Conservation (phyloP, 2,113 vertebrate species). For the Capreolus pygargus region DNA sequence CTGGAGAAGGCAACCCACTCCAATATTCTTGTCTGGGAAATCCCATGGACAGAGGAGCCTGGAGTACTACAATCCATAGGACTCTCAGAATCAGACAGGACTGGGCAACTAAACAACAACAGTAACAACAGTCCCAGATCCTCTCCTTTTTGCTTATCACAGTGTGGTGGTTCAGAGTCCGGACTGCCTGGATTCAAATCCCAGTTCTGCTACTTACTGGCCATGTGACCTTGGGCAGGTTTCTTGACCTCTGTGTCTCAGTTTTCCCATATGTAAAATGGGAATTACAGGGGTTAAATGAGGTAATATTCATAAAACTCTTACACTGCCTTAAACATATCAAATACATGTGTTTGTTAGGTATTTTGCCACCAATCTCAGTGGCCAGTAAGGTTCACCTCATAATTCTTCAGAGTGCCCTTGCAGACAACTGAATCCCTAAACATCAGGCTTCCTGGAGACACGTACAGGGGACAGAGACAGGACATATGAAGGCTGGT, state of each 20-base stretch:
- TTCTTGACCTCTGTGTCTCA: not conserved
- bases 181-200: not conserved
- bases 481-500: not conserved
- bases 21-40: not conserved
- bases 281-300: not conserved
- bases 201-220: not conserved
- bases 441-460: not conserved
- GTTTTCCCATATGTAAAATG: not conserved
- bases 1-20: not conserved
- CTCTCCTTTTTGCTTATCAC: too few species aligned
- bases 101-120: not conserved
- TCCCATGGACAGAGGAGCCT: not conserved
- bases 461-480: not conserved
- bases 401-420: not conserved
- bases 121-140: not conserved
- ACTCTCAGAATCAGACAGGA: not conserved
- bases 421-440: not conserved
- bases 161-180: not conserved
- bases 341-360: not conserved
- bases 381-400: not conserved
- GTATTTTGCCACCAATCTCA: not conserved
- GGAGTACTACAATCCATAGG: not conserved
- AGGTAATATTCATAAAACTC: not conserved
- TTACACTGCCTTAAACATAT: not conserved
- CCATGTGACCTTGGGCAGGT: not conserved